phyloP scores from a whole-genome alignment of 1,140 invertebrate genomes.

The Danaus plexippus region DNA sequence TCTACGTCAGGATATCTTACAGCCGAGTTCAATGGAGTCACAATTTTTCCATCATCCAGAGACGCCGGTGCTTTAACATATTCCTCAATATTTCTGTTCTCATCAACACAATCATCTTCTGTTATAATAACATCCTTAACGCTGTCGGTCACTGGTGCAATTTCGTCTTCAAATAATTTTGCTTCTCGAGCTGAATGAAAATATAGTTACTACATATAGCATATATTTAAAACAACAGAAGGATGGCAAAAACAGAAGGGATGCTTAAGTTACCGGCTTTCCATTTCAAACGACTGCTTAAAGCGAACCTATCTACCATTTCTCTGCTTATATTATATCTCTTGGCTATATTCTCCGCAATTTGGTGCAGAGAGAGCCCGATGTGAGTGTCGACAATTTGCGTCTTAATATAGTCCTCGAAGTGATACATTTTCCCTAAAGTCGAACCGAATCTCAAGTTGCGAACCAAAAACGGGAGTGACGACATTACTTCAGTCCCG shows the following conservation, averaged over 20 bases:
- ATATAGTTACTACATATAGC: no score
- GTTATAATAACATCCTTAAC: conserved; percentile 84
- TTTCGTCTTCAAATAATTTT: conserved; percentile 90
- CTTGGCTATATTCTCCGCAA: conserved; percentile 94
- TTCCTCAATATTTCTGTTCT: conserved; percentile 83
- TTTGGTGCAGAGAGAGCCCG: conserved; percentile 92
- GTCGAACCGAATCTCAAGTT: conserved; percentile 91
- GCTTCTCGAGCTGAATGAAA: conserved; percentile 70
- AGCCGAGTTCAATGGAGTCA: conserved; percentile 94
- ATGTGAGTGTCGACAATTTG: conserved; percentile 89
- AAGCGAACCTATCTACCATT: conserved; percentile 89
- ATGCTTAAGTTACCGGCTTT: conserved; percentile 74
- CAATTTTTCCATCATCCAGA: conserved; percentile 92
- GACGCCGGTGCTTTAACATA: conserved; percentile 84
- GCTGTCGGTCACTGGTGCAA: conserved; percentile 78
- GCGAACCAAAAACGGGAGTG: conserved; percentile 88
- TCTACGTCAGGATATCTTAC: conserved; percentile 71
- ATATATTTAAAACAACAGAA: no score
- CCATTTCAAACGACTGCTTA: conserved; percentile 85
- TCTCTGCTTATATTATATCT: conserved; percentile 87
- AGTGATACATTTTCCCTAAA: conserved; percentile 82
- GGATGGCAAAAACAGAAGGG: no score
- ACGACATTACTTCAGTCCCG: conserved; percentile 95
- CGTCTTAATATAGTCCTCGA: conserved; percentile 94
- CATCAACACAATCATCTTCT: conserved; percentile 89